These are phyloP conservation scores for Dasypolia templi DNA, from an alignment of 2,888 invertebrate genomes.

Conservation along the genomic window DNA sequence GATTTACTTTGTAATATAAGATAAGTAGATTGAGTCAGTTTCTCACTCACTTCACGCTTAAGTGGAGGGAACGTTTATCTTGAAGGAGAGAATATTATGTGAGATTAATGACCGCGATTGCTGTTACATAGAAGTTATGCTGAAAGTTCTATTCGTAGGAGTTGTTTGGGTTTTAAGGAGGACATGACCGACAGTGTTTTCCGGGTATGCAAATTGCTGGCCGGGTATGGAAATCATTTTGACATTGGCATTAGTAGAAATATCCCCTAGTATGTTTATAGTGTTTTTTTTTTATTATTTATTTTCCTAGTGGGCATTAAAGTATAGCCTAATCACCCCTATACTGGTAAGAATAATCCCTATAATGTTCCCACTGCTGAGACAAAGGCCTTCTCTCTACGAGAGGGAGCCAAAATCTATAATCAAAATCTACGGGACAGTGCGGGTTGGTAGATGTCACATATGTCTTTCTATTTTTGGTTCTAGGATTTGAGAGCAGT, in stretches of 20 bases:
- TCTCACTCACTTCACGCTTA: constrained; percentile 33
- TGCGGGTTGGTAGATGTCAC: too few species aligned
- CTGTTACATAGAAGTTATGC: not conserved
- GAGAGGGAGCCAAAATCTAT: too few species aligned
- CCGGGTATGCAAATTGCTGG: not conserved
- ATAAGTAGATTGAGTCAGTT: constrained; percentile 38
- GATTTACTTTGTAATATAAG: constrained; percentile 37
- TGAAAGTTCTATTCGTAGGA: not conserved
- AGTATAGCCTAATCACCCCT: too few species aligned
- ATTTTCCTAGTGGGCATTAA: too few species aligned
- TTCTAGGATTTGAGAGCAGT: too few species aligned
- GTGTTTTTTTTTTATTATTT: too few species aligned
- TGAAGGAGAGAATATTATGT: constrained; percentile 2
- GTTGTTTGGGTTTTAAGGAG: not conserved
- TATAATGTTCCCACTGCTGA: too few species aligned
- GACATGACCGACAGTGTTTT: not conserved
- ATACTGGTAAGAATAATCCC: too few species aligned
- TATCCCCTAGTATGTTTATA: too few species aligned
- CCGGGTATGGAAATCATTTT: not conserved
- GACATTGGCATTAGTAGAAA: not conserved
- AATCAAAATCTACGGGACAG: too few species aligned
- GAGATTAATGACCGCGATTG: not conserved
- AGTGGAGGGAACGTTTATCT: constrained; percentile 20
- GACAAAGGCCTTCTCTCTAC: too few species aligned
- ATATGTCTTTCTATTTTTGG: too few species aligned